Conservation (phyloP, 2,113 vertebrate species). For the Narcine bancroftii region DNA sequence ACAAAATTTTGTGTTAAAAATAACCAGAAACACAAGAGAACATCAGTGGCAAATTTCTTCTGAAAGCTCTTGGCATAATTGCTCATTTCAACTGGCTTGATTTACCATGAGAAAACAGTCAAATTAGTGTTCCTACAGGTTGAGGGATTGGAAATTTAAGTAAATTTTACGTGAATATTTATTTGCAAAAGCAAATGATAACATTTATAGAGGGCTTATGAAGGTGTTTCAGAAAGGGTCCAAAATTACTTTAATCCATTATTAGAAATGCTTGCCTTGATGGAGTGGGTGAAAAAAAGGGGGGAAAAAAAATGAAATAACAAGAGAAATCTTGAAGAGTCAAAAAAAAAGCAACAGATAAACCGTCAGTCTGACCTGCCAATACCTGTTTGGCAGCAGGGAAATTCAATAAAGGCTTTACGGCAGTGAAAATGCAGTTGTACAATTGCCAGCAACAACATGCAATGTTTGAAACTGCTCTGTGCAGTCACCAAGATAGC, state of each 20-base stretch:
- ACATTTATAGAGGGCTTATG: too few species aligned
- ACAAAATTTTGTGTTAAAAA: background rate
- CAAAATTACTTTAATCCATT: background rate
- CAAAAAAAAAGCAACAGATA: background rate
- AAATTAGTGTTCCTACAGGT: background rate
- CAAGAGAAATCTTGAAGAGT: background rate
- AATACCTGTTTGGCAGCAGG: background rate
- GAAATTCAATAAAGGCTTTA: background rate
- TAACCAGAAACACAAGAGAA: background rate
- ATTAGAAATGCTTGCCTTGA: background rate
- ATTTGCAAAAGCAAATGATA: background rate
- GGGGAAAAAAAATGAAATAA: background rate
- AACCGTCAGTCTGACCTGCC: background rate
- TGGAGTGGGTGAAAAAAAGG: background rate
- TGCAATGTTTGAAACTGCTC: background rate
- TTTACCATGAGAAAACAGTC: background rate
- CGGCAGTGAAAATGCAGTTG: background rate
- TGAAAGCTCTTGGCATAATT: background rate
- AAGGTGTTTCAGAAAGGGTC: background rate
- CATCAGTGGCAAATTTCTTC: background rate
- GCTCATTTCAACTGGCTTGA: background rate
- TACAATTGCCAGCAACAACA: background rate
- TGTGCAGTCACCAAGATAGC: background rate
- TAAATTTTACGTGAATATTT: background rate
- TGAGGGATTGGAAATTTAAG: background rate